Evolutionary conservation across 2,888 invertebrate species (phyloP), one percentile per base, ranked within the genome.

Genomic region (Oasisia sp.): DNA sequence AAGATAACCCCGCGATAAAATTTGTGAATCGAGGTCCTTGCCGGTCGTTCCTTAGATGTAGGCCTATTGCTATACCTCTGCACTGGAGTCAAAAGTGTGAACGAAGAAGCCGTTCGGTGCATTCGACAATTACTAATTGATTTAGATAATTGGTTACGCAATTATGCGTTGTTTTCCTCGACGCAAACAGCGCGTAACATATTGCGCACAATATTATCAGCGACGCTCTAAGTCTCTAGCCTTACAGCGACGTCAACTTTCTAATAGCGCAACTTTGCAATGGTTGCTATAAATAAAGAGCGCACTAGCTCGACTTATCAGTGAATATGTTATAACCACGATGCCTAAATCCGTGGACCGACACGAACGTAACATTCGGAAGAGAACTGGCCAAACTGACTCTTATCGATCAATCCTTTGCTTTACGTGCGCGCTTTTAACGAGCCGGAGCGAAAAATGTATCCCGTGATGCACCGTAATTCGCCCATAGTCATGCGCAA

Each of bases 381-480:
- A 74, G 27, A 27, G 74, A 74, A 74, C 74, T 27, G n/a, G 19
- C 27, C 74, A 74, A 74, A 74, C 74, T 27, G 74, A 19, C 74
- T 27, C 74, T 27, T 74, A 74, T 74, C 27, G 32, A 74, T 91
- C 38, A 58, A 9, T 58, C 32, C 32, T 9, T 58, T 58, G 45
- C 58, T 50, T 58, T 38, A 56, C 91, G 91, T 45, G 56, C 56
- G 74, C 74, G 58, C 32, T 91, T 91, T 32, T 74, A 91, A 58
- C 91, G 92, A 38, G 44, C 90, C 44, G 32, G 90, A 90, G 90
- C 90, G 90, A 90, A 38, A 90, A 44, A 44, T 38, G 89, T 58
- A 93, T 93, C 94, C 94, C 94, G 94, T 92, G 94, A 94, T 94
- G 93, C 94, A 93, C 92, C 93, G 93, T 93, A 93, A 93, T 93